Evolutionary conservation across 2,113 vertebrate genomes (phyloP).

Genomic region (Myiopsitta monachus): DNA sequence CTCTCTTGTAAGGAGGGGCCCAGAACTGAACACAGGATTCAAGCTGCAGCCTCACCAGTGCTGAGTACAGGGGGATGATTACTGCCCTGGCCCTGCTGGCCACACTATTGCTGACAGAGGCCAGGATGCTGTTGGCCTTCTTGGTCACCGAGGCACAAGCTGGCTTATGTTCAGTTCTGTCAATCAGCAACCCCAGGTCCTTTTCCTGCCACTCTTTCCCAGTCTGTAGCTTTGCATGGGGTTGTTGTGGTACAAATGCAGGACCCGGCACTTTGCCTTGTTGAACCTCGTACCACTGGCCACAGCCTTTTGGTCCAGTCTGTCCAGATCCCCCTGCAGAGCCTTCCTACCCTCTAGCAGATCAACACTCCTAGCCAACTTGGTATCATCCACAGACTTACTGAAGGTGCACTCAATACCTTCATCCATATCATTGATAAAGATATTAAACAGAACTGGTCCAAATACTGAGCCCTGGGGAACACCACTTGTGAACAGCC

Average conservation of each 20-base stretch:
- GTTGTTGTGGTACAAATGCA: not conserved
- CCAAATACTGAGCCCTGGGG: not conserved
- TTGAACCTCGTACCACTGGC: fast-evolving
- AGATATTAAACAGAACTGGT: not conserved
- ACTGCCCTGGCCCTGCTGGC: not conserved
- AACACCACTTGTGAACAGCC: not conserved
- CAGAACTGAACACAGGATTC: not conserved
- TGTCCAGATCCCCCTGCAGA: not conserved
- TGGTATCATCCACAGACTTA: not conserved
- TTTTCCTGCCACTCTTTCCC: not conserved
- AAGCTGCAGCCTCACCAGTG: not conserved
- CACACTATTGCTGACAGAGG: not conserved
- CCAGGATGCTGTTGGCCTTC: fast-evolving
- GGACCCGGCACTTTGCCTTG: fast-evolving
- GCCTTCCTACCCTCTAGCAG: not conserved
- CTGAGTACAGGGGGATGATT: fast-evolving
- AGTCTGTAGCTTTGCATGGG: fast-evolving
- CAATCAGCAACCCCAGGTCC: too few relatives aligned
- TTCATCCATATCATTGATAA: not conserved
- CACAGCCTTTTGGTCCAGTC: fast-evolving
- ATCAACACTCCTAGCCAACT: not conserved
- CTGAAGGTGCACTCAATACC: not conserved
- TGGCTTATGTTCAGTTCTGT: not conserved
- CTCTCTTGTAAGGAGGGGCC: not conserved
- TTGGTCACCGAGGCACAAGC: not conserved